phyloP scores from a whole-genome alignment of 2,888 invertebrate genomes.

The Siphonodentalium dalli region DNA sequence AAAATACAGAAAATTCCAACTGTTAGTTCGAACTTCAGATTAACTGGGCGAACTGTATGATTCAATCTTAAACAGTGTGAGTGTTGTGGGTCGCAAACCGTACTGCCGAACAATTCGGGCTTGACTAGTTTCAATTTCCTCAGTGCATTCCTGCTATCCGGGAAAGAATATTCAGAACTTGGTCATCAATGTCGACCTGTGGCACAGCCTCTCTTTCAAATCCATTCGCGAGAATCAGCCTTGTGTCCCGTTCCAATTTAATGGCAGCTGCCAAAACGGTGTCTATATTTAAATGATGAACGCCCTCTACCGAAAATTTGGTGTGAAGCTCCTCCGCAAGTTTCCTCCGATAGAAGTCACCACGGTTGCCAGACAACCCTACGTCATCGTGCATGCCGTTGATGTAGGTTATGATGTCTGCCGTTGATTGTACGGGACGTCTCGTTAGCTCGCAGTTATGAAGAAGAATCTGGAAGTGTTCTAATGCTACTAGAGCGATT shows the following conservation, averaged over 20 bases:
- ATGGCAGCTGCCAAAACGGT: conserved; percentile 44
- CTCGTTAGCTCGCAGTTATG: conserved; percentile 48
- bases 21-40: no score
- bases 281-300: conserved; percentile 46
- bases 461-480: conserved; percentile 49
- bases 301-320: conserved; percentile 44
- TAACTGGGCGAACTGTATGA: no score
- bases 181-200: conserved; percentile 41
- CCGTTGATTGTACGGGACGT: conserved; percentile 39
- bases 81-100: no score
- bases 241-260: conserved; percentile 39
- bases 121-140: no score
- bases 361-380: conserved; percentile 47
- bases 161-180: conserved; percentile 45
- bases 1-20: no score
- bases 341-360: conserved; percentile 55
- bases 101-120: no score
- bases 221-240: conserved; percentile 31
- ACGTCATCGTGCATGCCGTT: conserved; percentile 49
- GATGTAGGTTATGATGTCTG: conserved; percentile 43
- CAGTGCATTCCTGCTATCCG: conserved; percentile 47
- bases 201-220: conserved; percentile 37
- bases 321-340: conserved; percentile 53
- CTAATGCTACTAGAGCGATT: conserved; percentile 44
- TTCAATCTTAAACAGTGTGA: no score